Evolutionary conservation across 2,113 vertebrate genomes (phyloP).

Genomic region (Pseudopipra pipra): DNA sequence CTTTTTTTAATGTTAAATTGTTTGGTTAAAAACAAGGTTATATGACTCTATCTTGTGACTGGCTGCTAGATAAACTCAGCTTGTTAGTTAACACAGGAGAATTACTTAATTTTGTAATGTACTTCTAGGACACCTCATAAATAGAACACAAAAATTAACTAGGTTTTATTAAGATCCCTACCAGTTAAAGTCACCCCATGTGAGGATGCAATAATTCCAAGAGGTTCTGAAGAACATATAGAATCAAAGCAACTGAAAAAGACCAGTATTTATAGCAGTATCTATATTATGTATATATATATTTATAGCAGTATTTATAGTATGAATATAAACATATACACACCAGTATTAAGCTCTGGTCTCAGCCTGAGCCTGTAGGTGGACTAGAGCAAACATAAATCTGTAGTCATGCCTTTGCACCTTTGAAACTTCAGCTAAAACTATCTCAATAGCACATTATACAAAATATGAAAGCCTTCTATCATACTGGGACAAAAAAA

Average conservation of each 20-base stretch:
- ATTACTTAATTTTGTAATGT: not conserved
- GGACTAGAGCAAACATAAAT: not conserved
- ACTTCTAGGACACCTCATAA: not conserved
- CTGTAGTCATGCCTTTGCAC: not conserved
- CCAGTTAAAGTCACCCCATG: not conserved
- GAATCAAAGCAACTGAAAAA: not conserved
- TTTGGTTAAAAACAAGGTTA: not conserved
- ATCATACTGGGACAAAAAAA: not conserved
- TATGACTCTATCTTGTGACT: not conserved
- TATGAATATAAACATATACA: too few relatives aligned
- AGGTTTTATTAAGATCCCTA: not conserved
- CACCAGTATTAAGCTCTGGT: not conserved
- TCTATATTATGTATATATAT: too few relatives aligned
- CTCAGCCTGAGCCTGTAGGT: not conserved
- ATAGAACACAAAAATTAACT: not conserved
- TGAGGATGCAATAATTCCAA: not conserved
- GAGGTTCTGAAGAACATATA: not conserved
- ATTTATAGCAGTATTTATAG: too few relatives aligned
- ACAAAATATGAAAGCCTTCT: not conserved
- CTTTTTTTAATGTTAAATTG: not conserved
- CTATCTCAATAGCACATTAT: not conserved
- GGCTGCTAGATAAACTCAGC: not conserved
- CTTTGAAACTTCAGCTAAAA: not conserved
- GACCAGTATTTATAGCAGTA: not conserved
- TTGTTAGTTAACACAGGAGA: not conserved